phyloP scores from a whole-genome alignment of 2,888 invertebrate genomes.

The Tigriopus californicus region DNA sequence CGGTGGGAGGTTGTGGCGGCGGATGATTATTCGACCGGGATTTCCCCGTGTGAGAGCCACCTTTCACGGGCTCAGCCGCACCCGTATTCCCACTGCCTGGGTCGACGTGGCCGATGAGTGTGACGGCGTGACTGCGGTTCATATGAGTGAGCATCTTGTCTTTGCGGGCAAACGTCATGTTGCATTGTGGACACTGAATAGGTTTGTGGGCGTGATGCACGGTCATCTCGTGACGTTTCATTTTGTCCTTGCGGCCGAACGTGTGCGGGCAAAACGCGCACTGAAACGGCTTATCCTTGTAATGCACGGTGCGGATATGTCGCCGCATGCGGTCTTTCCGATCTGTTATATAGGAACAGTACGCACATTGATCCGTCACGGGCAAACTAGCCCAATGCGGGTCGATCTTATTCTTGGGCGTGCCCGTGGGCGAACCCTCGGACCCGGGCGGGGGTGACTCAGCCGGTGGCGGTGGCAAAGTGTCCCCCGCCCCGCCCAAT shows the following conservation, averaged over 20 bases:
- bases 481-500: no score
- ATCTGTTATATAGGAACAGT: neutral
- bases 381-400: no score
- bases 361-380: neutral
- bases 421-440: no score
- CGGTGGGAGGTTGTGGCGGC: no score
- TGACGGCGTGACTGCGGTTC: neutral
- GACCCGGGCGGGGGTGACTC: no score
- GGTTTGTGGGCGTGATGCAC: conserved; percentile 2
- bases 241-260: conserved; percentile 13
- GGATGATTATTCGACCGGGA: no score
- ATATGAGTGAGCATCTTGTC: conserved; percentile 8
- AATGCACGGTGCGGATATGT: conserved; percentile 4
- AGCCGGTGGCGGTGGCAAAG: no score
- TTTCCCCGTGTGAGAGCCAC: no score
- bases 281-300: conserved; percentile 2
- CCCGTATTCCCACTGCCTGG: no score
- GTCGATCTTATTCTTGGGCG: no score
- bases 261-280: conserved; percentile 4
- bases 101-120: no score
- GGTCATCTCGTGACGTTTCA: conserved; percentile 7
- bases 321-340: conserved; percentile 7
- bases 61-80: no score
- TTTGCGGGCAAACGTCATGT: conserved; percentile 1
- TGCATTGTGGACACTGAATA: conserved; percentile 1